phyloP scores from a whole-genome alignment of 2,797 vertebrate species.

The Acropternis orthonyx region DNA sequence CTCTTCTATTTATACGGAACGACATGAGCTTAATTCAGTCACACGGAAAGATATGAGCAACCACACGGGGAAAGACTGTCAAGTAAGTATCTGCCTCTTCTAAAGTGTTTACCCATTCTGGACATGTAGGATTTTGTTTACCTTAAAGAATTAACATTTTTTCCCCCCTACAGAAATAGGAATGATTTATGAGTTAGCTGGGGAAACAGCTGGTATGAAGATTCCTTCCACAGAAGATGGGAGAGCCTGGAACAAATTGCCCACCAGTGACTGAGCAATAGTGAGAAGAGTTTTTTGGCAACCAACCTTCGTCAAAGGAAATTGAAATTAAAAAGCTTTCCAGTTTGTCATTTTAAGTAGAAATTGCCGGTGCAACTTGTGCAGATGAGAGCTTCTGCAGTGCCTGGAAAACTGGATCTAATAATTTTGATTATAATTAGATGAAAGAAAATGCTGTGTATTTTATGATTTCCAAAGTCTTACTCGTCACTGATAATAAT shows the following conservation, averaged over 20 bases:
- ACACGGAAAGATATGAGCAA: neutral
- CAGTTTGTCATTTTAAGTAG: neutral
- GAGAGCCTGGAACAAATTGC: conserved; percentile 15
- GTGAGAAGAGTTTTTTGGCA: conserved; percentile 16
- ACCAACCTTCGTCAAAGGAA: neutral
- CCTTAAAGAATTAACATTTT: neutral
- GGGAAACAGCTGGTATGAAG: neutral
- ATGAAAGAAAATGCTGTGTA: neutral
- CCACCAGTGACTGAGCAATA: neutral
- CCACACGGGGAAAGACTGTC: neutral
- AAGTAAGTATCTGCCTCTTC: neutral
- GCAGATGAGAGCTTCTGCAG: neutral
- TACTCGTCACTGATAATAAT: neutral
- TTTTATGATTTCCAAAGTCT: neutral
- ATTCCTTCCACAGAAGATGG: neutral
- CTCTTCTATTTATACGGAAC: neutral
- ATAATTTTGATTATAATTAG: neutral
- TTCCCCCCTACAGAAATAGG: fast-evolving
- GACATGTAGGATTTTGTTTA: neutral
- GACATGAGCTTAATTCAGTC: neutral
- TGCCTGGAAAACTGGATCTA: neutral
- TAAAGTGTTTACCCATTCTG: neutral
- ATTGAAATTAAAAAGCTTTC: conserved; percentile 28
- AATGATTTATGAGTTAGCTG: neutral
- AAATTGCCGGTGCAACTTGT: neutral